Conservation (phyloP, 2,113 vertebrate species). For the Electrona antarctica region DNA sequence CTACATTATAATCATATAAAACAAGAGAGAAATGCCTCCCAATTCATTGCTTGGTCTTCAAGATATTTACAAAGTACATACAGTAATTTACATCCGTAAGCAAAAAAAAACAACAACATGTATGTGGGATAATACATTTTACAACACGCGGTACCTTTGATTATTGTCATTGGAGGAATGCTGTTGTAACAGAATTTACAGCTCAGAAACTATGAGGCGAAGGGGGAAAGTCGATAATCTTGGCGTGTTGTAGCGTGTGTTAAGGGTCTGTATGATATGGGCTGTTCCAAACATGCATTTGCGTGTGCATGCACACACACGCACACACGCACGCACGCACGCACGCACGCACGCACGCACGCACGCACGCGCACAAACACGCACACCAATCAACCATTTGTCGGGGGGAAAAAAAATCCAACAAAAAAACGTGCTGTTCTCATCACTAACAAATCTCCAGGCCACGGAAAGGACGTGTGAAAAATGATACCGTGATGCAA, state of each 20-base stretch:
- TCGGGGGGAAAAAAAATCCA: not conserved
- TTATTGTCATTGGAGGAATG: not conserved
- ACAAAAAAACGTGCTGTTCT: not conserved
- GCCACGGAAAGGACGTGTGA: not conserved
- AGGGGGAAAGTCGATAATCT: not conserved
- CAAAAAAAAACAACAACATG: constrained; percentile 49
- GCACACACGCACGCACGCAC: not conserved
- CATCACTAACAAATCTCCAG: not conserved
- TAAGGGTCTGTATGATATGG: constrained; percentile 1
- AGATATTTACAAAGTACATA: constrained; percentile 51
- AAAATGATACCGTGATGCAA: not conserved
- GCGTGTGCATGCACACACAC: not conserved
- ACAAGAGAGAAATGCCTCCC: constrained; percentile 17
- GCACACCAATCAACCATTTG: not conserved
- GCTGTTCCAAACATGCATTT: not conserved
- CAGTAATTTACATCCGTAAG: constrained; percentile 44
- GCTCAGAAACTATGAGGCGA: not conserved
- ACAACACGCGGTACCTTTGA: constrained; percentile 27
- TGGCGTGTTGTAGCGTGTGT: constrained; percentile 2
- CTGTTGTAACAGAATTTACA: not conserved
- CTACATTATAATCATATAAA: constrained; percentile 21
- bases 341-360: not conserved
- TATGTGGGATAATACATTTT: constrained; percentile 42
- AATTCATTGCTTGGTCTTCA: constrained; percentile 44
- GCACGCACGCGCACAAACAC: not conserved